Base-by-base conservation (phyloP, 1,140 invertebrate species). In the Vollenhovia emeryi region DNA sequence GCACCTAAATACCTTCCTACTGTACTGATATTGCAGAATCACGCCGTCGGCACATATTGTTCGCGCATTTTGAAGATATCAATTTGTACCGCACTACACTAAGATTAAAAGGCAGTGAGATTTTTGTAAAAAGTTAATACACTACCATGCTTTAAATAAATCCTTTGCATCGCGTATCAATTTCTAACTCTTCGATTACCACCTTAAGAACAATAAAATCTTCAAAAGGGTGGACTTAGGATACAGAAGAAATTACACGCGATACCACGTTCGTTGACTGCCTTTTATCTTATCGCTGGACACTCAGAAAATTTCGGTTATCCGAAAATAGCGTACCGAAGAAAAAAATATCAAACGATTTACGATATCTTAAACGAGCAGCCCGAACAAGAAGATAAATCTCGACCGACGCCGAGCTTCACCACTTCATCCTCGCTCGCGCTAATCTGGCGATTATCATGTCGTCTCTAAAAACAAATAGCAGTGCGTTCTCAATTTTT, bases 401-500 rank as follows among this genome's bases (percentile, higher is more conserved):
- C 88, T 78, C 91, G 90, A 75, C 93, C 91, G 59, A 86, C 85
- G 6, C 96, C 96, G 27, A 97, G 94, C 75, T 95, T 95, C 2
- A 97, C 96, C 27, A 95, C 95, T 69, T 96, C 96, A 30, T 95
- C 95, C 59, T 96, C 95, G n/a, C 93, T 94, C 30, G 95, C 94
- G 18, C 95, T 95, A 52, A 96, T 95, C 92, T 96, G 95, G 82
- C 95, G 96, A 91, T 95, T 96, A 86, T 97, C 96, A 89, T 97
- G 96, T 90, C 96, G 95, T 90, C 96, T 95, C 96, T 97, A 94
- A 86, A 95, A 96, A 68, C 7, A 69, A 18, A 36, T 18, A 21
- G 0, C 36, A 52, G n/a, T 40, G 60, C 36, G 21, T 59, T 36
- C 7, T 36, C 40, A 62, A 40, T 18, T 27, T 33, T 21, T 18